Percentiles rank a stretch among this genome's conserved stretches.
Evolutionary conservation across 2,113 vertebrate genomes (phyloP).

Genomic region (Felis catus): DNA sequence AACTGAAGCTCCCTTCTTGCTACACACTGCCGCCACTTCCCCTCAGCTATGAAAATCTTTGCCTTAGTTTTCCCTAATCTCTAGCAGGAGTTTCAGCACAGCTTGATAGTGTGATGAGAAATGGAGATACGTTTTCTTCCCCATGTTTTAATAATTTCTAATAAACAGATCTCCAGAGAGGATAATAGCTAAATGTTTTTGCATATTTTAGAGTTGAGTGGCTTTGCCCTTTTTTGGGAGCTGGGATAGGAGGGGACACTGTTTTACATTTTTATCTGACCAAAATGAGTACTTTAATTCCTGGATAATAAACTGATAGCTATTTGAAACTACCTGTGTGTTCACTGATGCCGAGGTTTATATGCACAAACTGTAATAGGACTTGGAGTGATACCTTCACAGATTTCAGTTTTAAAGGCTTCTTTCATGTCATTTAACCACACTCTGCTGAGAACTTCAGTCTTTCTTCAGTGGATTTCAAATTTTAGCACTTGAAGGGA

Average conservation of each 20-base stretch:
- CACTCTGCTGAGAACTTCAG: constrained; percentile 7
- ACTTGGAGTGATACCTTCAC: constrained; percentile 10
- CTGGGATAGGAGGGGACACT: not conserved
- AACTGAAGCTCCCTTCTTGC: not conserved
- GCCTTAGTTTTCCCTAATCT: not conserved
- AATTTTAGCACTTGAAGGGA: not conserved
- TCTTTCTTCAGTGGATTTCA: constrained; percentile 3
- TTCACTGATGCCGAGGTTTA: not conserved
- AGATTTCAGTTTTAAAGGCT: not conserved
- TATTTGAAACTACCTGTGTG: not conserved
- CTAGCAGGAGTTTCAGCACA: not conserved
- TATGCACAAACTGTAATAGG: not conserved
- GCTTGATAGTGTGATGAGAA: not conserved
- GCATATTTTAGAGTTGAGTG: not conserved
- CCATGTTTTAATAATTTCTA: not conserved
- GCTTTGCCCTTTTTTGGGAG: not conserved
- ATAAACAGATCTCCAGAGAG: not conserved
- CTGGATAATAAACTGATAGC: not conserved
- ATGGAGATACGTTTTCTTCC: not conserved
- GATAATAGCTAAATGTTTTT: not conserved
- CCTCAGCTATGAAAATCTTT: not conserved
- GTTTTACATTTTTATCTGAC: not conserved
- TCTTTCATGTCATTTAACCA: constrained; percentile 6
- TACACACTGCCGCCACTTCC: not conserved
- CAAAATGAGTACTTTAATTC: not conserved